A percentile compares a stretch with the other conserved stretches of the same genome.
phyloP scores from a whole-genome alignment of 2,113 vertebrate genomes.

The Atlantisia rogersi region DNA sequence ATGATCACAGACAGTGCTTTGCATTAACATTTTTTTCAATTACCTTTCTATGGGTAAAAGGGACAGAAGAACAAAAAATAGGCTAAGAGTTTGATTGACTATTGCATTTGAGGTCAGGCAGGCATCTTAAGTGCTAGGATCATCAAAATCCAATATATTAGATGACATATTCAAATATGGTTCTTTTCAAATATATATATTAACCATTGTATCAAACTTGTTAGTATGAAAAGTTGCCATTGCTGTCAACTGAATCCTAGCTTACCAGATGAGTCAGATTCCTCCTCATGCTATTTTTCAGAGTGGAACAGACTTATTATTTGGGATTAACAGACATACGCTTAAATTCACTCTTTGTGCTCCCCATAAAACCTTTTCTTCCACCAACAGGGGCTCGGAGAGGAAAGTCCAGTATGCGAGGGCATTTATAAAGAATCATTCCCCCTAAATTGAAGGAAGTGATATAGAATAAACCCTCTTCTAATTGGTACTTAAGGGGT shows the following conservation, averaged over 20 bases:
- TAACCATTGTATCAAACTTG: neutral
- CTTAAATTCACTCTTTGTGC: neutral
- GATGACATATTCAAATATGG: neutral
- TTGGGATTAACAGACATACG: neutral
- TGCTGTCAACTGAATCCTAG: neutral
- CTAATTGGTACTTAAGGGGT: neutral
- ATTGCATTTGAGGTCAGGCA: fast-evolving
- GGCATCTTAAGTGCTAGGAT: neutral
- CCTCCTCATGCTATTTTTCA: neutral
- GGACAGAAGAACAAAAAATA: neutral
- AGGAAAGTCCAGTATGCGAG: neutral
- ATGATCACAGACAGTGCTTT: neutral
- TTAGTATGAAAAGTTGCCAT: neutral
- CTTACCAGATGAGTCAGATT: neutral
- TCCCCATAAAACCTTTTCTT: neutral
- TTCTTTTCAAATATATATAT: neutral
- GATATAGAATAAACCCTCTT: neutral
- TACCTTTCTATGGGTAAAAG: neutral
- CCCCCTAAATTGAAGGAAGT: neutral
- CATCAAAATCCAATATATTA: neutral
- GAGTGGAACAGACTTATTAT: neutral
- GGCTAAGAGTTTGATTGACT: neutral
- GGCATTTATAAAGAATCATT: neutral
- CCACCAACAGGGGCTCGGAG: neutral
- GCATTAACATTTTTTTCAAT: neutral